Evolutionary conservation across 2,888 invertebrate species (phyloP).

Genomic region (Andrena minutula): DNA sequence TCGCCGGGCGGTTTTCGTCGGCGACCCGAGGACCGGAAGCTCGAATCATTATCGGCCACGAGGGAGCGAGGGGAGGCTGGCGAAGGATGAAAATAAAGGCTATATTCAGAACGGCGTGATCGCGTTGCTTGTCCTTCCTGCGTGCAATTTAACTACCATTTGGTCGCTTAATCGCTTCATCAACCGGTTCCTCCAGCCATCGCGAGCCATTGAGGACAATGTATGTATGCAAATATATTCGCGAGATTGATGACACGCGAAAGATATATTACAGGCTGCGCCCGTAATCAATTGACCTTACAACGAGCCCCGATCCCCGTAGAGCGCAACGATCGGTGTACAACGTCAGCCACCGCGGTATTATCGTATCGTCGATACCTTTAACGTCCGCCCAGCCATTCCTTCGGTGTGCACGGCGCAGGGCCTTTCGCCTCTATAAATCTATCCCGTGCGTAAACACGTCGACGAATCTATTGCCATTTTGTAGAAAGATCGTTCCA

Average conservation of each 20-base stretch:
- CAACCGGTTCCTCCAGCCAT: constrained; percentile 35
- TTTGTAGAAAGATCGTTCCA: constrained; percentile 23
- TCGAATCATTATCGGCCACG: constrained; percentile 39
- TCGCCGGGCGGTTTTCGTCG: constrained; percentile 21
- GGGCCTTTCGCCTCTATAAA: constrained; percentile 39
- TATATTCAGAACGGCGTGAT: constrained; percentile 18
- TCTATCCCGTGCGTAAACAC: constrained; percentile 52
- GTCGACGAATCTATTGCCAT: constrained; percentile 35
- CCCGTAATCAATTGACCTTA: constrained; percentile 52
- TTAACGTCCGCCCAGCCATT: not conserved
- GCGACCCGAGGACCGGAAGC: constrained; percentile 57
- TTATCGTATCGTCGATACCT: constrained; percentile 44
- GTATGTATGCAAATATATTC: constrained; percentile 56
- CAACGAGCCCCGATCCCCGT: constrained; percentile 31
- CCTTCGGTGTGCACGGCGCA: not conserved
- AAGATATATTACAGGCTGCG: constrained; percentile 50
- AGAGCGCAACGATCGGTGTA: constrained; percentile 25
- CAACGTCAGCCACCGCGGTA: constrained; percentile 14
- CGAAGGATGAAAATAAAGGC: constrained; percentile 30
- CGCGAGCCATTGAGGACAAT: constrained; percentile 45
- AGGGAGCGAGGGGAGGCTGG: too few species aligned
- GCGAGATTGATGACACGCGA: constrained; percentile 64
- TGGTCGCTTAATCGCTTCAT: constrained; percentile 60
- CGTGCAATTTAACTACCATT: constrained; percentile 57
- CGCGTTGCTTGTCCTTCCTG: constrained; percentile 22